Evolutionary conservation across 2,797 vertebrate genomes (phyloP), one percentile per base, ranked within the genome.

Genomic region (Schizopygopsis pylzovi): DNA sequence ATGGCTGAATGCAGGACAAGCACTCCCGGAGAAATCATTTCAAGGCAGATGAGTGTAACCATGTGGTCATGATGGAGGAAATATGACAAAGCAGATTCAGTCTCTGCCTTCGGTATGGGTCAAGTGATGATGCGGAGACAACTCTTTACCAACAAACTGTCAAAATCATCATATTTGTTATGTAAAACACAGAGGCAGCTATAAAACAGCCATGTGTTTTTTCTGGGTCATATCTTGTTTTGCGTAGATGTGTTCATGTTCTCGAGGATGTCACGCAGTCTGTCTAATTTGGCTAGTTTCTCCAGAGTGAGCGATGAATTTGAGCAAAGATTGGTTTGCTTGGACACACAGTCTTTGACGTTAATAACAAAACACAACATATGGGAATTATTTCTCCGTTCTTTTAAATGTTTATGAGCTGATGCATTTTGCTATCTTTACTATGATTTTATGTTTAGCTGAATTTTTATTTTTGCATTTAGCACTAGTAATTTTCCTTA

Each of bases 1-100:
- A 84, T 39, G 11, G 45, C 45, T 47, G 54, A 47, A 72, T 47
- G 25, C 54, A 61, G 68, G 52, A 33, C 61, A 56, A 43, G 43
- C n/a, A 45, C 65, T 84, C 18, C n/a, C 41, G 37, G 73, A 79
- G 45, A 78, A 79, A 52, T 47, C 54, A 71, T 61, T 72, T 85
- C 76, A 37, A 79, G 43, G 43, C 68, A 85, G 20, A 80, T 63
- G 28, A 85, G 37, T 78, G 83, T 68, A 68, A 61, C 65, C 28
- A n/a, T 71, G 75, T 84, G 76, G 39, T 76, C 37, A 83, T 28
- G 52, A 37, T 43, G 49, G n/a, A 79, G 56, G 70, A 81, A 75
- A 85, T 54, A 54, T 81, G 84, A 85, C 78, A 73, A 81, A 85
- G 63, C 45, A 67, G 28, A 81, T 85, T 81, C 59, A 54, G 70